These are phyloP conservation scores for Hermaeophaga mercurialis DNA, from an alignment of 2,888 invertebrate species.

Conservation along the genomic window DNA sequence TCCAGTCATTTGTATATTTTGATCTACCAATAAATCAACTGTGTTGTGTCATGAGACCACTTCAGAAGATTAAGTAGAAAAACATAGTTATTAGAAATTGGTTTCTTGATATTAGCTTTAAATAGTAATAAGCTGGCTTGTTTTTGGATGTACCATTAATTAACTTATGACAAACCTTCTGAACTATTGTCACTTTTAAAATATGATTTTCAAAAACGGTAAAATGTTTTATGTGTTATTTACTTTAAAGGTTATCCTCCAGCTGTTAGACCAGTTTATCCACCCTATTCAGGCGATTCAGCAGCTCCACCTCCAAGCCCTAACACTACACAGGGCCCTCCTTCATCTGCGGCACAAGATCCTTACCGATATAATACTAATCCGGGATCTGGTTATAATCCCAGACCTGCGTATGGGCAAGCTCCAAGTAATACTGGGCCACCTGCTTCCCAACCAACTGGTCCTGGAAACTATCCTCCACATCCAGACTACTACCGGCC, in stretches of 20 bases:
- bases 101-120: neutral
- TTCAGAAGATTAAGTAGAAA: neutral
- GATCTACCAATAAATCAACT: neutral
- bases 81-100: too few relatives aligned
- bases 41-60: neutral
- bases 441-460: slow-evolving; percentile 57
- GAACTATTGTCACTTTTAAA: too few relatives aligned
- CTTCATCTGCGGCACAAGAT: slow-evolving; percentile 49
- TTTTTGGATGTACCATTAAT: neutral
- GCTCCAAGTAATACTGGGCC: slow-evolving; percentile 56
- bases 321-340: slow-evolving; percentile 49
- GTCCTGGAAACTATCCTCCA: slow-evolving; percentile 56
- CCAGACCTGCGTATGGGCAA: slow-evolving; percentile 54
- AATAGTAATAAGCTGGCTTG: neutral
- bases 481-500: slow-evolving; percentile 65
- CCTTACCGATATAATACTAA: slow-evolving; percentile 55
- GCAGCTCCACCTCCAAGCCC: slow-evolving; percentile 49
- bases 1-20: neutral
- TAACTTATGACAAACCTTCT: too few relatives aligned
- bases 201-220: too few relatives aligned
- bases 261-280: slow-evolving; percentile 76
- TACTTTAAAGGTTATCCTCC: slow-evolving; percentile 59
- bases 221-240: neutral
- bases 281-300: slow-evolving; percentile 71
- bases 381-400: slow-evolving; percentile 49